A percentile compares a stretch with the other conserved stretches of the same genome.
These are phyloP conservation scores for Calosoma granatense DNA, from an alignment of 1,140 invertebrate genomes.

Conservation along the genomic window DNA sequence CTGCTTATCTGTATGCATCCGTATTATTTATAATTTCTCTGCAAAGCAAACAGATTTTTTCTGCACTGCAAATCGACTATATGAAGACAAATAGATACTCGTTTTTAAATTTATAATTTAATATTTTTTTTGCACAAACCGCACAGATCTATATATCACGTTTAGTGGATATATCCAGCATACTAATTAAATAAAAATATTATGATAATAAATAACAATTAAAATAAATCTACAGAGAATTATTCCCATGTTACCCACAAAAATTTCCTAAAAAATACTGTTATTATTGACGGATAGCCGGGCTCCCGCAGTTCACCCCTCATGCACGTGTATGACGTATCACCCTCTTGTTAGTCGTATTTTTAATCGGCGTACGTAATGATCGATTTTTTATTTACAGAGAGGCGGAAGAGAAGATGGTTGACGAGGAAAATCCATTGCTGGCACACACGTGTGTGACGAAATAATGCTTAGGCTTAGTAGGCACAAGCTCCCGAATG, in stretches of 20 bases:
- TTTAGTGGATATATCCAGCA: too few relatives aligned
- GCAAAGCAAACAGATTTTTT: not conserved
- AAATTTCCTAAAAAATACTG: not conserved
- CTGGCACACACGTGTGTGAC: too few relatives aligned
- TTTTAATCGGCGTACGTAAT: not conserved
- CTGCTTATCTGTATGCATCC: not conserved
- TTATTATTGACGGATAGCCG: conserved; percentile 2
- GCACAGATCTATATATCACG: not conserved
- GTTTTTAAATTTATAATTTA: not conserved
- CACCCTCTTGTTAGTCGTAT: conserved; percentile 1
- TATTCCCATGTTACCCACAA: not conserved
- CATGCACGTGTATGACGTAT: not conserved
- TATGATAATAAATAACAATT: conserved; percentile 7
- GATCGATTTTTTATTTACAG: not conserved
- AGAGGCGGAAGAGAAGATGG: too few relatives aligned
- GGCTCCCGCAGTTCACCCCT: not conserved
- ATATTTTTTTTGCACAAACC: not conserved
- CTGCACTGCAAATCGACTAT: not conserved
- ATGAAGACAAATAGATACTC: not conserved
- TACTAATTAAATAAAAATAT: not conserved
- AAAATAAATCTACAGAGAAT: not conserved
- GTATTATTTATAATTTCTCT: not conserved
- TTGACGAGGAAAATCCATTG: too few relatives aligned
- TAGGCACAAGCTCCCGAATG: too few relatives aligned
- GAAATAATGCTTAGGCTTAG: too few relatives aligned